Evolutionary conservation across 1,140 invertebrate genomes (phyloP).

Genomic region (Magallana ariakensis): DNA sequence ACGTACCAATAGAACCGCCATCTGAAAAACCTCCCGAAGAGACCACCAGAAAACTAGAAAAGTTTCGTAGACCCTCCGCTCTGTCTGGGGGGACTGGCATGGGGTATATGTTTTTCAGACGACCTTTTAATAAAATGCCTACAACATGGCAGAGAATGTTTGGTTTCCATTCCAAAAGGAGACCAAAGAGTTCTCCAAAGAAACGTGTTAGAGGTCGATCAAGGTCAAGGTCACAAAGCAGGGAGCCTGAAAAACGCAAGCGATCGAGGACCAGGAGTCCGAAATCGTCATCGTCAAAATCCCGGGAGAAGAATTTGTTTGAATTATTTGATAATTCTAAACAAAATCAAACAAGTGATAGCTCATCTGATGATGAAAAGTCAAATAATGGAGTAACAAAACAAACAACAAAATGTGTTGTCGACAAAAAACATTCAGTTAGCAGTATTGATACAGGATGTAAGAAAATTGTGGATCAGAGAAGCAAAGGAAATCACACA

Average conservation of each 20-base stretch:
- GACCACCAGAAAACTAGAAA: conserved; percentile 5
- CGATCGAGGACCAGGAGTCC: neutral
- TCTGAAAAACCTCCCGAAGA: neutral
- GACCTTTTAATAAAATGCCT: conserved; percentile 24
- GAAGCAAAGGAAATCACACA: neutral
- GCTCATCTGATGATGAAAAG: neutral
- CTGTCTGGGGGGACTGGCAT: neutral
- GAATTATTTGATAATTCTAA: conserved; percentile 15
- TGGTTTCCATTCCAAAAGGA: conserved; percentile 7
- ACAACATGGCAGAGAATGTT: neutral
- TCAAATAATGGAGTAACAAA: neutral
- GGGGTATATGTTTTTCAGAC: conserved; percentile 3
- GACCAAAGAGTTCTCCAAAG: neutral
- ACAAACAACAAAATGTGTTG: neutral
- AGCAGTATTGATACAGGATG: neutral
- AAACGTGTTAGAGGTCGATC: neutral
- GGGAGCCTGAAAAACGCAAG: neutral
- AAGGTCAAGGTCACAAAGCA: conserved; percentile 12
- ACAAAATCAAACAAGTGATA: neutral
- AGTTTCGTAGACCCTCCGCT: neutral
- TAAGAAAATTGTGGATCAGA: neutral
- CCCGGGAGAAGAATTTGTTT: conserved; percentile 19
- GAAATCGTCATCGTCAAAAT: neutral
- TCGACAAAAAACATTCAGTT: neutral
- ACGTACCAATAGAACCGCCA: conserved; percentile 17